Evolutionary conservation across 2,797 vertebrate species (phyloP).

Genomic region (Antrozous pallidus): DNA sequence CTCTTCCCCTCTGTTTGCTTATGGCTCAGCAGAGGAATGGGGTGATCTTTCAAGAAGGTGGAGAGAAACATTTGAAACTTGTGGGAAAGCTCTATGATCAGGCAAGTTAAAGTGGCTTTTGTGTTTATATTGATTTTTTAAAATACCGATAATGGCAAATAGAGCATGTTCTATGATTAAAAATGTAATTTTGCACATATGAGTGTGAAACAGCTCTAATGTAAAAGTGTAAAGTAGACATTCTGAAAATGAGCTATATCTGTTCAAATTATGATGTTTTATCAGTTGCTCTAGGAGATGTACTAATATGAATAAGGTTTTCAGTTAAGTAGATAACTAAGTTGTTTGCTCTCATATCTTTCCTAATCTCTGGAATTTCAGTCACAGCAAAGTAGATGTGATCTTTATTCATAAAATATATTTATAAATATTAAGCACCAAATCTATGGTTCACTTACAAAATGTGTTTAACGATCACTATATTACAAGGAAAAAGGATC

Average conservation of each 20-base stretch:
- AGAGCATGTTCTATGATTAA: slow-evolving; percentile 41
- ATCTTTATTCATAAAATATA: neutral
- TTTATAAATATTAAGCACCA: neutral
- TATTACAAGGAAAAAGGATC: neutral
- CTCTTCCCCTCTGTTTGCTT: slow-evolving; percentile 95
- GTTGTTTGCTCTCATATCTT: slow-evolving; percentile 36
- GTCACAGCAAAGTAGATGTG: neutral
- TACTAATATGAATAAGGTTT: neutral
- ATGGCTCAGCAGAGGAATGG: slow-evolving; percentile 99
- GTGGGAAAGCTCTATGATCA: slow-evolving; percentile 99
- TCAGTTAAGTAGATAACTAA: slow-evolving; percentile 28
- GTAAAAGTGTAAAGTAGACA: slow-evolving; percentile 39
- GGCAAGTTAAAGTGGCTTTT: slow-evolving; percentile 83
- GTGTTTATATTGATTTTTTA: slow-evolving; percentile 77
- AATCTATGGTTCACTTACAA: slow-evolving; percentile 23
- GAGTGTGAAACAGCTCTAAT: neutral
- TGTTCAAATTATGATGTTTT: slow-evolving; percentile 7
- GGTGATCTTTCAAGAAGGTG: slow-evolving; percentile 97
- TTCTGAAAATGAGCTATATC: slow-evolving; percentile 19
- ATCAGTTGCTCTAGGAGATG: neutral
- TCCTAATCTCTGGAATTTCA: slow-evolving; percentile 10
- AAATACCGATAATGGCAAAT: slow-evolving; percentile 24
- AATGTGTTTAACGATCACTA: slow-evolving; percentile 7
- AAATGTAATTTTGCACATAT: neutral
- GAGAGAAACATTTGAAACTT: slow-evolving; percentile 97